phyloP scores from a whole-genome alignment of 2,113 vertebrate species.

The Cricetomys ansorgei region DNA sequence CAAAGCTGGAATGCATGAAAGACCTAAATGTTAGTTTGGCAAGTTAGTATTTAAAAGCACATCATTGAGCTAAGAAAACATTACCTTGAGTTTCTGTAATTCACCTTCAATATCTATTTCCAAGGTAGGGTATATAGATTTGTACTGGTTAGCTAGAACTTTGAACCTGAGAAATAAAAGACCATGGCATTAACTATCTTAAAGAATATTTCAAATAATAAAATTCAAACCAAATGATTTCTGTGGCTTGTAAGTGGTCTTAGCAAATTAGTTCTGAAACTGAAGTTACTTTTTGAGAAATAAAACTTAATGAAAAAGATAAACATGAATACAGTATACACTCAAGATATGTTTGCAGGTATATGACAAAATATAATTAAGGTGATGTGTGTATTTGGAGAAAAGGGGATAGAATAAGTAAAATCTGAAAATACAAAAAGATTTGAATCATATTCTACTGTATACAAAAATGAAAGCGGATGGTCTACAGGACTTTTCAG shows the following conservation, averaged over 20 bases:
- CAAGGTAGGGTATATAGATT: conserved; percentile 96
- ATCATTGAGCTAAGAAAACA: conserved; percentile 31
- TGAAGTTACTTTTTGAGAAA: conserved; percentile 52
- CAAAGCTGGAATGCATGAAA: conserved; percentile 12
- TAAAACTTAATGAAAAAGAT: conserved; percentile 28
- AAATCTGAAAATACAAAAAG: conserved; percentile 15
- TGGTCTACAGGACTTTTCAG: not conserved
- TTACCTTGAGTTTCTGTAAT: conserved; percentile 94
- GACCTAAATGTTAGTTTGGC: conserved; percentile 15
- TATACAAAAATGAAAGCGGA: not conserved
- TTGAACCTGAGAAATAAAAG: conserved; percentile 92
- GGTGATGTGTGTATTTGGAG: not conserved
- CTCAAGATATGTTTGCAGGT: conserved; percentile 14
- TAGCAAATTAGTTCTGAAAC: conserved; percentile 26
- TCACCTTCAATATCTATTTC: conserved; percentile 96
- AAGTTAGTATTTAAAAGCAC: conserved; percentile 31
- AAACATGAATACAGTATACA: not conserved
- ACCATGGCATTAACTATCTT: conserved; percentile 29
- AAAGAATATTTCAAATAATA: conserved; percentile 34
- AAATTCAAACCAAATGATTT: conserved; percentile 9
- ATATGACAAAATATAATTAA: conserved; percentile 38
- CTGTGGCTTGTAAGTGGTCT: not conserved
- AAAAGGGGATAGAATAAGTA: not conserved
- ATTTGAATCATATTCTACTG: not conserved
- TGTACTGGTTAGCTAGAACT: conserved; percentile 95